Conservation (phyloP, 1,140 invertebrate genomes). For the Ridgeia piscesae region DNA sequence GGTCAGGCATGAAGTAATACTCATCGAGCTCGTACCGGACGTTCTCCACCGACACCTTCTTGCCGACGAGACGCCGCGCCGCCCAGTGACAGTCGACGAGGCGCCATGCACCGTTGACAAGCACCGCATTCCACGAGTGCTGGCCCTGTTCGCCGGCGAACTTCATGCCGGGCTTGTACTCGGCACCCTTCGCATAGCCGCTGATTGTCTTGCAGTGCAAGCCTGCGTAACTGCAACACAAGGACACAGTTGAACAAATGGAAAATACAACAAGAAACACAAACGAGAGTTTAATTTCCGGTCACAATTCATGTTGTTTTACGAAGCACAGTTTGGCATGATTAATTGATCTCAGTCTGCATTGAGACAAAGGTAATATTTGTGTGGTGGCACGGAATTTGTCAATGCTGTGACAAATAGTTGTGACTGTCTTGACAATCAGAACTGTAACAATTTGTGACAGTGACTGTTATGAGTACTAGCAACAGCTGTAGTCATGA, state of each 20-base stretch:
- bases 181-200: constrained; percentile 58
- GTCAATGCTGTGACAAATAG: no score
- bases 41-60: constrained; percentile 41
- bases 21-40: constrained; percentile 56
- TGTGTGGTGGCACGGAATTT: no score
- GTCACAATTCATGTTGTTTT: no score
- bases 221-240: constrained; percentile 52
- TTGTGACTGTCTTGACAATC: no score
- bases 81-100: constrained; percentile 59
- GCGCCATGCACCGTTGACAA: constrained; percentile 56
- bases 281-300: no score
- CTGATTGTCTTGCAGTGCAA: constrained; percentile 56
- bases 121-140: constrained; percentile 58
- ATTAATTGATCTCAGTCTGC: no score
- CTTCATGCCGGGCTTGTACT: constrained; percentile 57
- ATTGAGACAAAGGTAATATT: no score
- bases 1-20: constrained; percentile 57
- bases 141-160: constrained; percentile 52
- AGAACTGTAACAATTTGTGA: no score
- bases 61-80: constrained; percentile 55
- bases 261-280: neutral
- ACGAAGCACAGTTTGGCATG: no score
- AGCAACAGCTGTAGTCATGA: no score
- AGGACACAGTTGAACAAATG: neutral
- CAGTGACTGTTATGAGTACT: no score